phyloP scores from a whole-genome alignment of 1,140 invertebrate species.

The Leptopilina clavipes region DNA sequence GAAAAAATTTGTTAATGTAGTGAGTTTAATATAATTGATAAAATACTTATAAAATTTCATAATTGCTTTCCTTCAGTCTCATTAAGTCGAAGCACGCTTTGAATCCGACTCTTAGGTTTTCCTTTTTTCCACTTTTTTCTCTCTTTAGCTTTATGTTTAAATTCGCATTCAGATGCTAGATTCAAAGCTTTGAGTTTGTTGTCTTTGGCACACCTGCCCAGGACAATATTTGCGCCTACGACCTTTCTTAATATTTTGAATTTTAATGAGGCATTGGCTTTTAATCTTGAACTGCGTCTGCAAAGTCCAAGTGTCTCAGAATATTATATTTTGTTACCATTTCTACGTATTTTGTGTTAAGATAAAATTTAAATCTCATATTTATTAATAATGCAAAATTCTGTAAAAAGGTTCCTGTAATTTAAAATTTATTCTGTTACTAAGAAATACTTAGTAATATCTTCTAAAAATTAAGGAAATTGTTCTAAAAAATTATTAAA shows the following conservation, averaged over 20 bases:
- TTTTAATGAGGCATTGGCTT: slow-evolving; percentile 32
- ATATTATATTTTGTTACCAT: slow-evolving; percentile 33
- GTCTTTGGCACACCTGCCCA: slow-evolving; percentile 66
- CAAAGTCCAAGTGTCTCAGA: not conserved
- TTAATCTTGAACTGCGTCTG: slow-evolving; percentile 31
- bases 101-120: slow-evolving; percentile 38
- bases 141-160: slow-evolving; percentile 49
- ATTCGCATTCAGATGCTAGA: slow-evolving; percentile 48
- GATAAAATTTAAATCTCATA: slow-evolving; percentile 32
- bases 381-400: not conserved
- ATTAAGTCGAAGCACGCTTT: too few species aligned
- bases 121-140: slow-evolving; percentile 42
- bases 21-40: too few species aligned
- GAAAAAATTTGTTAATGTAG: too few species aligned
- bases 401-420: too few species aligned
- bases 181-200: slow-evolving; percentile 60
- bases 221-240: slow-evolving; percentile 57
- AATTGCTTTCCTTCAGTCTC: too few species aligned
- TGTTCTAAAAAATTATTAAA: slow-evolving; percentile 39
- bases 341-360: slow-evolving; percentile 35
- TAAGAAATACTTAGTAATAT: too few species aligned
- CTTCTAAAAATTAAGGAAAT: too few species aligned
- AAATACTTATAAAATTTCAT: too few species aligned
- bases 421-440: too few species aligned
- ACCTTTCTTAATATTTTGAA: slow-evolving; percentile 36